Conservation (phyloP, 2,888 invertebrate genomes). For the Agrotis segetum region DNA sequence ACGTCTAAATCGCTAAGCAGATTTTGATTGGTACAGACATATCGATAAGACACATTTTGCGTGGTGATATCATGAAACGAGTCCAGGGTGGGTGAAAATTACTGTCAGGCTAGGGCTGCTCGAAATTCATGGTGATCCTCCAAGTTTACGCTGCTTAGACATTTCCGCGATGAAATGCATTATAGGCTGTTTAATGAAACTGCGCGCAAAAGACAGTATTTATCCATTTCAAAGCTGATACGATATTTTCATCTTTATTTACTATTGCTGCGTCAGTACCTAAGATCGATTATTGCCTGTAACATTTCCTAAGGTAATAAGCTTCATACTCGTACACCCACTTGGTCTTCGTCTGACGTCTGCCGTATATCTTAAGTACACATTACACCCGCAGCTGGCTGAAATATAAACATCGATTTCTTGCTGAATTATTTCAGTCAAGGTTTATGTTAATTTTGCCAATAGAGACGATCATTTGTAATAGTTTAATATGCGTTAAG, state of each 20-base stretch:
- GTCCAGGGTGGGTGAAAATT: no score
- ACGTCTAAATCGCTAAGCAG: no score
- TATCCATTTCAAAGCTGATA: not conserved
- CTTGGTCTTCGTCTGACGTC: slow-evolving; percentile 4
- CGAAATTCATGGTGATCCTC: no score
- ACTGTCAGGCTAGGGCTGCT: no score
- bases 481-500: not conserved
- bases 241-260: not conserved
- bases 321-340: not conserved
- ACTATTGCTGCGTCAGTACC: not conserved
- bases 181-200: no score
- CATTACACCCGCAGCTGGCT: not conserved
- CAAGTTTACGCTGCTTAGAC: no score
- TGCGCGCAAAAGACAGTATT: not conserved
- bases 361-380: not conserved
- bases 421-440: slow-evolving; percentile 4
- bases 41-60: no score
- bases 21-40: not conserved
- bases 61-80: no score
- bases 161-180: no score
- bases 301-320: slow-evolving; percentile 1
- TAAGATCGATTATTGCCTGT: not conserved
- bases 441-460: not conserved
- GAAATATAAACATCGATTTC: slow-evolving; percentile 2
- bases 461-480: not conserved